Percentiles rank a stretch among this genome's conserved stretches.
phyloP scores from a whole-genome alignment of 2,888 invertebrate genomes.

The Fragum fragum region DNA sequence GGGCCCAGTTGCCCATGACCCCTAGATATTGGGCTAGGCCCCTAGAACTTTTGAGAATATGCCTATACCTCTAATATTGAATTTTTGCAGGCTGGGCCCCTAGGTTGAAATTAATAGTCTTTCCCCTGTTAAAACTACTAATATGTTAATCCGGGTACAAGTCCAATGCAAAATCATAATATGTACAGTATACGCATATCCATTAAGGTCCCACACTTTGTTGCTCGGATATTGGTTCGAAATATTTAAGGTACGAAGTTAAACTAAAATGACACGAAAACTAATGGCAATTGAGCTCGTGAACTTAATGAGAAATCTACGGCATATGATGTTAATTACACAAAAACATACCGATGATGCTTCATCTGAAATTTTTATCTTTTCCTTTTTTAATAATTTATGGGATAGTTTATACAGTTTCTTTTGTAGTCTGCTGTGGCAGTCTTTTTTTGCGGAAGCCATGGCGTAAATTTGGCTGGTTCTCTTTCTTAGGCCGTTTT shows the following conservation, averaged over 20 bases:
- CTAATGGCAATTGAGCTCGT: background rate
- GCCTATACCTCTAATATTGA: too few species aligned
- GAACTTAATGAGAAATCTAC: background rate
- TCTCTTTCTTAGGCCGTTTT: too few species aligned
- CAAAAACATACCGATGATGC: conserved; percentile 70
- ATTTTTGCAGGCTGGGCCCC: too few species aligned
- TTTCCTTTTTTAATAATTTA: conserved; percentile 25
- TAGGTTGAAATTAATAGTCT: too few species aligned
- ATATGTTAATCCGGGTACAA: too few species aligned
- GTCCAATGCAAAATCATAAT: too few species aligned
- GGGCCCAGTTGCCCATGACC: too few species aligned
- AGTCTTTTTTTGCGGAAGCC: background rate
- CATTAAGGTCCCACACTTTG: too few species aligned
- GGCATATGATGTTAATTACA: background rate
- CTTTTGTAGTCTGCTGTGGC: background rate
- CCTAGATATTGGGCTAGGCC: too few species aligned
- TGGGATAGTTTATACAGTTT: conserved; percentile 34
- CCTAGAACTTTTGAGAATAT: too few species aligned
- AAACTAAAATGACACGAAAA: background rate
- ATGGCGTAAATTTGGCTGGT: background rate
- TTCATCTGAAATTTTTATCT: conserved; percentile 50
- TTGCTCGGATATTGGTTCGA: background rate
- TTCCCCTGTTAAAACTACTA: too few species aligned
- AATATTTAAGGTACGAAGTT: background rate
- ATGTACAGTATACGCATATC: too few species aligned